Base-by-base conservation (phyloP, 2,888 invertebrate species). In the Metalampra italica region DNA sequence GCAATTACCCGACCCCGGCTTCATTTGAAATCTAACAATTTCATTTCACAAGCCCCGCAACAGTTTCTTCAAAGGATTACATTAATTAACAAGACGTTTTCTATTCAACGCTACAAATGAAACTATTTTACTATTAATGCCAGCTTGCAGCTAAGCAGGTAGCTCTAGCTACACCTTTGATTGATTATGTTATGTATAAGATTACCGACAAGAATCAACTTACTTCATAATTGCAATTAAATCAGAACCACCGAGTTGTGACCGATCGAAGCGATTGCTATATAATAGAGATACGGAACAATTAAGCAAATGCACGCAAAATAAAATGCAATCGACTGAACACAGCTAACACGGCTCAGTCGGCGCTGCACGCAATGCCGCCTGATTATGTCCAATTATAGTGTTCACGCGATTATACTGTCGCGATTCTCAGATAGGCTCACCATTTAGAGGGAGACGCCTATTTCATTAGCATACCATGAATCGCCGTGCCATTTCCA, bases 301-400 rank as follows among this genome's bases (percentile, higher is more conserved):
- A 65, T 66, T 62, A 65, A 64, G 66, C 62, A 62, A 68, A 67
- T 66, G 59, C 55, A 51, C 60, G 56, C 64, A 66, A 74, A 72
- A 71, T 70, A 62, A 58, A 60, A 59, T 59, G 62, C 65, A 68
- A 72, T 70, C 67, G 68, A 57, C 54, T 61, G 56, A 66, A 66
- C 66, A 66, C 60, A 65, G 55, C 55, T 59, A 66, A 65, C 68
- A 67, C 60, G 55, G 66, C 64, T 63, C 59, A 57, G 53, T 54
- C 22, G 22, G 59, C 45, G 45, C 55, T 52, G 70, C 81, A 73
- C 78, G 80, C 75, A 73, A 82, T 76, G 74, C 81, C 69, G 75
- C 79, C 81, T 81, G 76, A 84, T 84, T 82, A 79, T 76, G 65
- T 69, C 76, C 82, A 82, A 84, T 84, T 83, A 84, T 70, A 71